Conservation (phyloP, 2,113 vertebrate genomes). For the Pontoporia blainvillei region DNA sequence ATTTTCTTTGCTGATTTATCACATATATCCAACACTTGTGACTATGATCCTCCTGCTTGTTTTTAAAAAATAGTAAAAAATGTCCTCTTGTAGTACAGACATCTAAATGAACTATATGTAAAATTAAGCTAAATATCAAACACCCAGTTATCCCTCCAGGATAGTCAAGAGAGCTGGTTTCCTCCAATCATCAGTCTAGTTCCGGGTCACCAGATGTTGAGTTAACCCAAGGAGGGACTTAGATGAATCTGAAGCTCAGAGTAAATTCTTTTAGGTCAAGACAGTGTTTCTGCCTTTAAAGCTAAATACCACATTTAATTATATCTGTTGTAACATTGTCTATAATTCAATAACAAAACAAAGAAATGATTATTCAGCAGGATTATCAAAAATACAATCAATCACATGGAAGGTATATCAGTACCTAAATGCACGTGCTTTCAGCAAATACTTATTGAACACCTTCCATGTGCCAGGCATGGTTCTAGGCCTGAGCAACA, state of each 20-base stretch:
- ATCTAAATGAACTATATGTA: neutral
- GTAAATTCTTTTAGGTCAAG: neutral
- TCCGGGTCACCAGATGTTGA: neutral
- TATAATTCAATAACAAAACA: neutral
- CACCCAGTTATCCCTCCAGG: neutral
- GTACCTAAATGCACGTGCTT: neutral
- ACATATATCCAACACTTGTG: neutral
- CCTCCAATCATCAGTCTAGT: neutral
- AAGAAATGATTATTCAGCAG: neutral
- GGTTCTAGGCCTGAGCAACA: neutral
- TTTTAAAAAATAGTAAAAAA: neutral
- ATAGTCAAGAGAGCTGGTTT: neutral
- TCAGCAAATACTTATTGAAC: neutral
- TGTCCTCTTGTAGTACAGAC: neutral
- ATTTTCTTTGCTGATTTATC: neutral
- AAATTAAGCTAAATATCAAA: neutral
- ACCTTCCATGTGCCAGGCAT: neutral
- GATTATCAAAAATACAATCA: neutral
- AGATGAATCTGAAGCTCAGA: neutral
- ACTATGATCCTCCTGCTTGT: neutral
- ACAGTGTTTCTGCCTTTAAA: neutral
- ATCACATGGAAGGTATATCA: neutral
- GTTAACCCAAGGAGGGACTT: neutral
- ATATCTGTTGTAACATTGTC: neutral
- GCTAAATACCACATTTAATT: neutral